Base-by-base conservation (phyloP, 2,113 vertebrate genomes). In the Cariama cristata region DNA sequence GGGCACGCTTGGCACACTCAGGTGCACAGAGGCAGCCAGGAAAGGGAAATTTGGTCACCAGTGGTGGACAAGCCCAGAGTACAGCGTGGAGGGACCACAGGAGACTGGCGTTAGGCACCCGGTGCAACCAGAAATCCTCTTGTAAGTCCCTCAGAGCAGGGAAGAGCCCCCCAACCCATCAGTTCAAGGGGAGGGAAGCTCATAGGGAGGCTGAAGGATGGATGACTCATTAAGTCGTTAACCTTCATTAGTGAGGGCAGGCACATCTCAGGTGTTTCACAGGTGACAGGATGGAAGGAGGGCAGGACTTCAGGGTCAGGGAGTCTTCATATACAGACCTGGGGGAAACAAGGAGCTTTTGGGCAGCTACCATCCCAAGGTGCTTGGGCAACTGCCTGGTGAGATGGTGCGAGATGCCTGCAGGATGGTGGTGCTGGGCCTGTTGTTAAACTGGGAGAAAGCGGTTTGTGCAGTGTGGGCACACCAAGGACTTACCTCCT, bases 1-100 rank as follows among this genome's bases (percentile, higher is more conserved):
- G 26, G 47, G 5, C 6, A 21, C 3, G 2, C 11, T 50, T 55
- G 33, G 44, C 26, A 69, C 30, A 3, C 21, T 58, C 33, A 7
- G 0, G 0, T 56, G 28, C 47, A 13, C 28, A 66, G 53, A 56
- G 13, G 24, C 38, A 23, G 30, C 32, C 9, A 19, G 50, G 14
- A 69, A 58, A 53, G 30, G 50, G 22, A 49, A 59, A 76, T 22
- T 27, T 0, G 3, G 23, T 55, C 33, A 24, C 0, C 2, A 26
- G 38, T 20, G 12, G 33, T 40, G 32, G 23, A n/a, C 44, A 49
- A 67, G 33, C 19, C 66, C 32, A 38, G 21, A 38, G 30, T 4
- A 15, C 5, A n/a, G 20, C 2, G 0, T 15, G 12, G 17, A 71
- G 11, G 20, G 20, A 27, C 60, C 42, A 12, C 8, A 5, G 7